Percentiles rank a stretch among this genome's conserved stretches.
Evolutionary conservation across 2,113 vertebrate genomes (phyloP).

Genomic region (Pluvianellus socialis): DNA sequence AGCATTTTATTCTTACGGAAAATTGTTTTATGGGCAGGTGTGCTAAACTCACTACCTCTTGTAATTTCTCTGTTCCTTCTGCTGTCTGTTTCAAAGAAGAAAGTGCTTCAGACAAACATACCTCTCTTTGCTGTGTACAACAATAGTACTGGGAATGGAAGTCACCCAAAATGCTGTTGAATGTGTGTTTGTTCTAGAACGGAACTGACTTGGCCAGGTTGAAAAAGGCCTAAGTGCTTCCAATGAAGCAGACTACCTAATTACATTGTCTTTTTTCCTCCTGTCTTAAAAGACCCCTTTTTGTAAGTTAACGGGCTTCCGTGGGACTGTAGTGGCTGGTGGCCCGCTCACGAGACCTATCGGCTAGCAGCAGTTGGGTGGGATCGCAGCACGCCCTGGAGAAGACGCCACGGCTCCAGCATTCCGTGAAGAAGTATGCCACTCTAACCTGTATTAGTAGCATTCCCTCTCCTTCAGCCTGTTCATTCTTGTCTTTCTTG

Average conservation of each 20-base stretch:
- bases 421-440: not conserved
- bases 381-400: not conserved
- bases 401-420: not conserved
- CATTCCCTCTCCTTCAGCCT: not conserved
- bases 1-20: constrained; percentile 35
- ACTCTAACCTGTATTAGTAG: not conserved
- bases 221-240: not conserved
- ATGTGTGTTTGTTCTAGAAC: not conserved
- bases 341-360: not conserved
- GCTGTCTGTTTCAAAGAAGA: constrained; percentile 22
- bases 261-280: not conserved
- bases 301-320: not conserved
- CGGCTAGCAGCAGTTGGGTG: not conserved
- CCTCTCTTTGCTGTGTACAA: not conserved
- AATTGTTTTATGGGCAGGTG: constrained; percentile 38
- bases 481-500: not conserved
- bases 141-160: not conserved
- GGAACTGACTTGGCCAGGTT: not conserved
- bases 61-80: constrained; percentile 1
- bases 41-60: constrained; percentile 55
- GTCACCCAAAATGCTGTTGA: not conserved
- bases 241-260: not conserved
- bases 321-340: not conserved
- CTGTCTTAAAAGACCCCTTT: not conserved
- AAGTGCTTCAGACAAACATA: not conserved